Base-by-base conservation (phyloP, 1,140 invertebrate genomes). In the Anadara kagoshimensis region DNA sequence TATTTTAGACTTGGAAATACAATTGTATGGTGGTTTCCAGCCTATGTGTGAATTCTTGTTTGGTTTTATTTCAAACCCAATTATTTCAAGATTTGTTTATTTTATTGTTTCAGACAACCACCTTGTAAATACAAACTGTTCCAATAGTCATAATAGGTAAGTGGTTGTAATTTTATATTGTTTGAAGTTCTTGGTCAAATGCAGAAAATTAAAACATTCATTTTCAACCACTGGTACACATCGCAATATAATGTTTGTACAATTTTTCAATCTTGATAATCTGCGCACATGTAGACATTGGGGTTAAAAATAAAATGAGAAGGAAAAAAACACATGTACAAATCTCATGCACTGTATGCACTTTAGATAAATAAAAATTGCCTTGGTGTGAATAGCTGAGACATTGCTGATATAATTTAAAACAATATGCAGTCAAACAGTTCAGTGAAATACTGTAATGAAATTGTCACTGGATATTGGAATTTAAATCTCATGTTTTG, bases 81-180 rank as follows among this genome's bases (percentile, higher is more conserved):
- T 22, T 20, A 12, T 24, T 56, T 56, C 5, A 56, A 20, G 11
- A 10, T 56, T 56, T 1, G 11, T 20, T 56, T 56, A 1, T 56
- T 56, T 56, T 56, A 41, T 41, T 58, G 14, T 41, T 59, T 41
- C 18, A 61, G 58, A 24, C 20, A 43, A 61, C 11, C 58, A 61
- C 12, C 44, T 61, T 14, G 14, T 61, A 36, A 61, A 45, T 20
- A 61, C 58, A 10, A 18, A 44, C 29, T 61, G 58, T 61, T 24
- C 58, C n/a, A 44, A 45, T 22, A 44, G 41, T 44, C 58, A 61
- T 61, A 44, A 61, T 20, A 61, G 58, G 58, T 61, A 61, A 58
- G 29, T 24, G 8, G 5, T 24, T 22, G 14, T 11, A 11, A 24
- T 24, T 8, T 24, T 14, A 26, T 16, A 51, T 51, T 16, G 49